A percentile compares a stretch with the other conserved stretches of the same genome.
phyloP scores from a whole-genome alignment of 2,113 vertebrate genomes.

The Ceyx margarethae region DNA sequence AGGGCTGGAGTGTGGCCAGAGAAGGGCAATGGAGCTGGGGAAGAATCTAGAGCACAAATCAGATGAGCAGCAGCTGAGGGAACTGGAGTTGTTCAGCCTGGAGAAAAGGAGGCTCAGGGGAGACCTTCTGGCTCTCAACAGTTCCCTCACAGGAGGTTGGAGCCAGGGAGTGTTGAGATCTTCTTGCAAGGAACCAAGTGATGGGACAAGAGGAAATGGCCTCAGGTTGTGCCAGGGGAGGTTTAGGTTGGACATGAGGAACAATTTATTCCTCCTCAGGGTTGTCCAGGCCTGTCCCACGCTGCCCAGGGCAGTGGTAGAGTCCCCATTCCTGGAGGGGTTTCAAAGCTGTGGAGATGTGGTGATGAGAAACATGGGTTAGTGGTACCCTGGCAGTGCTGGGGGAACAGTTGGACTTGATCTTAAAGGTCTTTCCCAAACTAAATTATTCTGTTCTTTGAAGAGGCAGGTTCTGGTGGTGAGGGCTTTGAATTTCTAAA shows the following conservation, averaged over 20 bases:
- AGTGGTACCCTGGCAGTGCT: neutral
- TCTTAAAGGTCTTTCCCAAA: neutral
- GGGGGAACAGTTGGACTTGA: neutral
- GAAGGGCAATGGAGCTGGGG: neutral
- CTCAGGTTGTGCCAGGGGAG: neutral
- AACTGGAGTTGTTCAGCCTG: neutral
- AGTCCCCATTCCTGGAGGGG: neutral
- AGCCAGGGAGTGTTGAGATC: neutral
- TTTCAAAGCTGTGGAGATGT: neutral
- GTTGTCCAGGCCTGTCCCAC: neutral
- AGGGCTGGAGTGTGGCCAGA: neutral
- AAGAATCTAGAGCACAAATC: neutral
- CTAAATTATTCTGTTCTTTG: neutral
- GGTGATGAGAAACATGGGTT: neutral
- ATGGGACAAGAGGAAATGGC: neutral
- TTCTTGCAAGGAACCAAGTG: neutral
- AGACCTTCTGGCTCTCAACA: neutral
- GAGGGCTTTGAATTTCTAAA: neutral
- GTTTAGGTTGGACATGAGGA: neutral
- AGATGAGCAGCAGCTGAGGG: neutral
- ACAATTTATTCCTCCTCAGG: neutral
- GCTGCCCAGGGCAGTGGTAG: neutral
- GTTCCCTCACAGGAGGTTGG: neutral
- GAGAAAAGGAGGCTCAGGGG: neutral
- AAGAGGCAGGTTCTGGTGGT: neutral